These are phyloP conservation scores for Dermatemys mawii DNA, from an alignment of 2,113 vertebrate genomes.

Conservation along the genomic window DNA sequence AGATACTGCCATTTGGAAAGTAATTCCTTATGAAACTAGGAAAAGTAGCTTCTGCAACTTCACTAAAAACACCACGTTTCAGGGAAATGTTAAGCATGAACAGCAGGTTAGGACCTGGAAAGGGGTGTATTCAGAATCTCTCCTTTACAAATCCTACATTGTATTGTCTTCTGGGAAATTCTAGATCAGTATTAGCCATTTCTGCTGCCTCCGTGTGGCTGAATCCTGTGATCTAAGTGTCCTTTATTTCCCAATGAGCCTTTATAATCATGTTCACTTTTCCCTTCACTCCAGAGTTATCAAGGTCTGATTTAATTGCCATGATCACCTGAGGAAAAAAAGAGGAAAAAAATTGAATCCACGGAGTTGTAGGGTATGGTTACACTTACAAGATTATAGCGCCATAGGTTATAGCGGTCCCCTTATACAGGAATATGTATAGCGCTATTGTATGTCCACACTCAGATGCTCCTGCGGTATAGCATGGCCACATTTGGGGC, in stretches of 20 bases:
- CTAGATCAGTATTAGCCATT: neutral
- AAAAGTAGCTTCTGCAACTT: neutral
- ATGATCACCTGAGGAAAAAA: neutral
- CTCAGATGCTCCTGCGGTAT: too few relatives aligned
- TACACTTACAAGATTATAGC: too few relatives aligned
- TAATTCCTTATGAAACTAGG: neutral
- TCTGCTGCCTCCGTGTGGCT: neutral
- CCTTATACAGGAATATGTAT: too few relatives aligned
- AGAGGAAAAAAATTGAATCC: slow-evolving; percentile 1
- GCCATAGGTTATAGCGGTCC: too few relatives aligned
- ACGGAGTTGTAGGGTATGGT: slow-evolving; percentile 10
- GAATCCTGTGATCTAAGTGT: neutral
- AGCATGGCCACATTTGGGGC: too few relatives aligned
- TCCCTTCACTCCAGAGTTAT: neutral
- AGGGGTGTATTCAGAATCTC: neutral
- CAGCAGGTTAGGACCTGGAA: neutral
- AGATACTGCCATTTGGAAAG: neutral
- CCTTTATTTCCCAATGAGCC: slow-evolving; percentile 32
- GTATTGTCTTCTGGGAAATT: neutral
- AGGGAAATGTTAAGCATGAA: neutral
- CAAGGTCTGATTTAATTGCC: slow-evolving; percentile 36
- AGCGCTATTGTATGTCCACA: too few relatives aligned
- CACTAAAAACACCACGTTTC: neutral
- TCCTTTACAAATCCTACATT: neutral
- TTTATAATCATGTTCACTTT: neutral